Conservation (phyloP, 2,797 vertebrate species). For the Syngnathus acus region DNA sequence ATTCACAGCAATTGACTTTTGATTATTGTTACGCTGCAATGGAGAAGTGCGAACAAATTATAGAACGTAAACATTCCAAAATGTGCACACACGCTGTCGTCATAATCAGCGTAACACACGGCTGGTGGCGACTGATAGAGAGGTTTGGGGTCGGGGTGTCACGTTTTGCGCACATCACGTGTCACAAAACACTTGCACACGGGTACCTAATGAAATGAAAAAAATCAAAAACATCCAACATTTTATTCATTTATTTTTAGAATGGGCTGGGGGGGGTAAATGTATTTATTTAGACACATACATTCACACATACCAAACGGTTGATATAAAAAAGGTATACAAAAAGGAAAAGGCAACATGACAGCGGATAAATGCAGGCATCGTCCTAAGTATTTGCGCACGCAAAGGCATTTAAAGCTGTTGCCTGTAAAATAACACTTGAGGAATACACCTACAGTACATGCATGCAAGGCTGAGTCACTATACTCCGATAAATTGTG, state of each 20-base stretch:
- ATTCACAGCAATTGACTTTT: conserved; percentile 12
- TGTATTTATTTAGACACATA: conserved; percentile 51
- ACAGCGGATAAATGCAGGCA: conserved; percentile 39
- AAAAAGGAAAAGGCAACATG: conserved; percentile 52
- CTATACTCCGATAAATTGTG: conserved; percentile 18
- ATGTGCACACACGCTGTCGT: conserved; percentile 31
- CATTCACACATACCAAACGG: conserved; percentile 65
- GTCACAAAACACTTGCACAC: not conserved
- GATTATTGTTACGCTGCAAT: conserved; percentile 11
- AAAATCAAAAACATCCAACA: conserved; percentile 24
- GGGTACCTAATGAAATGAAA: not conserved
- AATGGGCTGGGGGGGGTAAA: conserved; percentile 39
- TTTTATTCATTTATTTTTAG: conserved; percentile 48
- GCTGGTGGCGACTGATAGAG: conserved; percentile 65
- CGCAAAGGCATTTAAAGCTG: conserved; percentile 26
- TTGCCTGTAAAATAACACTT: conserved; percentile 42
- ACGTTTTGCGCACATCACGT: conserved; percentile 27
- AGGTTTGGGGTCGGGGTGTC: conserved; percentile 15
- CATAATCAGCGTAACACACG: conserved; percentile 60
- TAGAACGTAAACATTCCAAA: conserved; percentile 33
- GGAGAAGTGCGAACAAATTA: conserved; percentile 17
- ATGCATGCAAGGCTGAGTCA: conserved; percentile 43
- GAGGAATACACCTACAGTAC: conserved; percentile 25
- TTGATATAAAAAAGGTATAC: conserved; percentile 53
- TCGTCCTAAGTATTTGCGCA: conserved; percentile 27